phyloP scores from a whole-genome alignment of 2,113 vertebrate genomes.

The Chaetodon auriga region DNA sequence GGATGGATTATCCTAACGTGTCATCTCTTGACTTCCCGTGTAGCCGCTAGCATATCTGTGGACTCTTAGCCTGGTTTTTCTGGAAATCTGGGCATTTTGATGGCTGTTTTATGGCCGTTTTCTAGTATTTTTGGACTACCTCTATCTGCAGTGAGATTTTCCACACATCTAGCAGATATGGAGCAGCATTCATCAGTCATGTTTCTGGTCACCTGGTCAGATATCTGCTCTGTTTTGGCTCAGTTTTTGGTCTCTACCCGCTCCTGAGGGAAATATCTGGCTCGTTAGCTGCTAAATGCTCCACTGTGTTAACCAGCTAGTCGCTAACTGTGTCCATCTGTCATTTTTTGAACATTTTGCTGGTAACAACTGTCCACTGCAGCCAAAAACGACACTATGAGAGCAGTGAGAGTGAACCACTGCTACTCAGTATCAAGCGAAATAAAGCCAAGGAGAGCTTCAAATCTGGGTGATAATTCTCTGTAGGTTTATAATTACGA shows the following conservation, averaged over 20 bases:
- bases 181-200: neutral
- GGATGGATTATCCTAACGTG: neutral
- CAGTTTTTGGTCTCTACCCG: neutral
- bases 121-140: neutral
- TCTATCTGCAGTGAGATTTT: neutral
- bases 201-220: neutral
- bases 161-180: neutral
- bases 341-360: too few relatives aligned
- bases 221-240: neutral
- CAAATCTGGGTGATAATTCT: too few relatives aligned
- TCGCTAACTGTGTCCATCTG: too few relatives aligned
- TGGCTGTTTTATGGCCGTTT: neutral
- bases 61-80: neutral
- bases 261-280: neutral
- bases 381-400: too few relatives aligned
- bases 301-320: too few relatives aligned
- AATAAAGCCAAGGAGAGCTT: too few relatives aligned
- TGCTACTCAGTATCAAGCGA: too few relatives aligned
- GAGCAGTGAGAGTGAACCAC: too few relatives aligned
- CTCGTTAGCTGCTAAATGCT: too few relatives aligned
- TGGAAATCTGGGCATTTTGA: neutral
- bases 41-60: neutral
- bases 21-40: neutral
- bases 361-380: too few relatives aligned
- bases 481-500: too few relatives aligned